phyloP scores from a whole-genome alignment of 2,113 vertebrate species.

The Megaptera novaeangliae region DNA sequence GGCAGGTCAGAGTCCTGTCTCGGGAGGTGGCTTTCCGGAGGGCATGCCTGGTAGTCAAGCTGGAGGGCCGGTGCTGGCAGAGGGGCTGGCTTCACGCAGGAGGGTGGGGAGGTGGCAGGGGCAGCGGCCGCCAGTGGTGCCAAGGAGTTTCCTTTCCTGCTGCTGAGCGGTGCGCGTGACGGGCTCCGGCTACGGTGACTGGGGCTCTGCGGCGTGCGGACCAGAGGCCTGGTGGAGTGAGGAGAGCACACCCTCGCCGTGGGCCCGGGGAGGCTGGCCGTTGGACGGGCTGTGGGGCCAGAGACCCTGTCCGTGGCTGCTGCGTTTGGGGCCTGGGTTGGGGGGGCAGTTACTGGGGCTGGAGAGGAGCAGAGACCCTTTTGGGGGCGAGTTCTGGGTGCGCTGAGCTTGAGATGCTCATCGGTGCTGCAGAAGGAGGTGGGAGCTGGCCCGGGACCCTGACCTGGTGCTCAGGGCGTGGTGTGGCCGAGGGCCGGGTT shows the following conservation, averaged over 20 bases:
- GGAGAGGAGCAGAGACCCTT: background rate
- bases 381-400: rapidly evolving
- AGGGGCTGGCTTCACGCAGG: background rate
- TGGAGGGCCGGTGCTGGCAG: background rate
- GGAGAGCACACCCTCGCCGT: no score
- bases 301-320: background rate
- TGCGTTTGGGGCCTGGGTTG: background rate
- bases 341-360: background rate
- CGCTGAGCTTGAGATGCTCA: rapidly evolving
- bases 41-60: no score
- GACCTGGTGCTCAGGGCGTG: rapidly evolving
- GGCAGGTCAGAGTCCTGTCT: background rate
- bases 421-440: background rate
- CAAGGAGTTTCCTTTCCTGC: background rate
- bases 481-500: background rate
- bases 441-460: rapidly evolving
- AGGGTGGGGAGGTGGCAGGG: background rate
- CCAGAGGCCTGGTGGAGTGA: background rate
- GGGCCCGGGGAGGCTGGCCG: background rate
- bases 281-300: background rate
- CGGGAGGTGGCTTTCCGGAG: background rate
- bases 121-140: background rate
- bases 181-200: no score
- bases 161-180: background rate
- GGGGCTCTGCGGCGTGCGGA: rapidly evolving